Evolutionary conservation across 2,113 vertebrate species (phyloP), one percentile per base, ranked within the genome.

Genomic region (Atherinomorus stipes): DNA sequence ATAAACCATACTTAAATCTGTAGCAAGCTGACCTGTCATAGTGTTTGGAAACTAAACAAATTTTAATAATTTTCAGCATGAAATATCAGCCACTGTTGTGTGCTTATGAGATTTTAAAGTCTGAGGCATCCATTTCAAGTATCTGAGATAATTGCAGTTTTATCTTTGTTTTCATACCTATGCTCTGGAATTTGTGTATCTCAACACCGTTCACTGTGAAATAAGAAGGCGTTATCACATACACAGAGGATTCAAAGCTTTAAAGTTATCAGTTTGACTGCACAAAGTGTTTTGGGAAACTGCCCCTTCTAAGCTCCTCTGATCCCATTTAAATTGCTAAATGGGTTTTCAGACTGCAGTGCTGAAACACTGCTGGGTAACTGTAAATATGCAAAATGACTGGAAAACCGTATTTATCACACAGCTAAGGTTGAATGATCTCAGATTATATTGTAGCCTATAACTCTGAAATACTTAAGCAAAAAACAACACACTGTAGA

Each of bases 241-340:
- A 58, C 70, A 74, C 70, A 76, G 61, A 70, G 83, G 71, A 82
- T 84, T 76, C 44, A 80, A 72, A 71, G 70, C 72, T 78, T 69
- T 79, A 67, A 56, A 84, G 83, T 82, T 86, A 88, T 86, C 83
- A 79, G 64, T 87, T 83, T 71, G 64, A 80, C 76, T 84, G 76
- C 84, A 85, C 84, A 87, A 83, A 85, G 78, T 85, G 65, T 83
- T 92, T 87, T 78, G 57, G 86, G 73, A 68, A 81, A 79, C 64
- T 80, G 79, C 42, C 69, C 83, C 62, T 50, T 85, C 67, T 86
- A 88, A 87, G 85, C 86, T 60, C 26, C 45, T 87, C 80, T 92
- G 84, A 90, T 90, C 76, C 74, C 53, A 90, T 90, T 85, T 79
- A 90, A 84, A 88, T 88, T 85, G 68, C 77, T 85, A 86, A 87